A percentile compares a stretch with the other conserved stretches of the same genome.
Conservation (phyloP, 2,797 vertebrate species). For the Botia almorhae region DNA sequence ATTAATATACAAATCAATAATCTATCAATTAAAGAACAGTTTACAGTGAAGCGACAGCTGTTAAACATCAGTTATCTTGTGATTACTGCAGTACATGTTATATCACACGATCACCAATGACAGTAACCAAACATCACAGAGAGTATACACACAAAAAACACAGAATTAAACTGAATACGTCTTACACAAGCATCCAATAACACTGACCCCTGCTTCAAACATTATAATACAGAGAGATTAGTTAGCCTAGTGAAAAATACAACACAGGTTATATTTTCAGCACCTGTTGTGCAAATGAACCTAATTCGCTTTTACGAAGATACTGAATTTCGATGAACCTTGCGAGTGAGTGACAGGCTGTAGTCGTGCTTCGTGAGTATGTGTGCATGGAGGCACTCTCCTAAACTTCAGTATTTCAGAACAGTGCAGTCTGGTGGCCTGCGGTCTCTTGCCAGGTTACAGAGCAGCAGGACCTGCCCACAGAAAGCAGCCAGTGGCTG, state of each 20-base stretch:
- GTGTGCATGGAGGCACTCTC: slow-evolving; percentile 65
- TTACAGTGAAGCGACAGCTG: background rate
- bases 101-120: slow-evolving; percentile 24
- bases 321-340: slow-evolving; percentile 28
- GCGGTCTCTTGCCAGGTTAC: slow-evolving; percentile 24
- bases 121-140: slow-evolving; percentile 6
- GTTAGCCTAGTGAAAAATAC: slow-evolving; percentile 24
- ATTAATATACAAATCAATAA: background rate
- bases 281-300: slow-evolving; percentile 15
- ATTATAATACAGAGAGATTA: slow-evolving; percentile 30
- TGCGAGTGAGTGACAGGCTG: slow-evolving; percentile 20
- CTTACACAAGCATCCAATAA: slow-evolving; percentile 34
- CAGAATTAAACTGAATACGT: slow-evolving; percentile 29
- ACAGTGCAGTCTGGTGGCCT: slow-evolving; percentile 26
- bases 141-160: slow-evolving; percentile 12
- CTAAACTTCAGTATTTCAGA: slow-evolving; percentile 50
- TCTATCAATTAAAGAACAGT: background rate
- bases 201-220: slow-evolving; percentile 12
- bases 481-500: slow-evolving; percentile 64
- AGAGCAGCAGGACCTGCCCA: slow-evolving; percentile 47
- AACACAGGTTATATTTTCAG: background rate
- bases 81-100: background rate
- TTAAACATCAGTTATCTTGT: background rate
- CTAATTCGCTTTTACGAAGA: background rate
- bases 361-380: slow-evolving; percentile 25